Percentiles rank a stretch among this genome's conserved stretches.
Evolutionary conservation across 2,888 invertebrate species (phyloP).

Genomic region (Gandaritis pyraliata): DNA sequence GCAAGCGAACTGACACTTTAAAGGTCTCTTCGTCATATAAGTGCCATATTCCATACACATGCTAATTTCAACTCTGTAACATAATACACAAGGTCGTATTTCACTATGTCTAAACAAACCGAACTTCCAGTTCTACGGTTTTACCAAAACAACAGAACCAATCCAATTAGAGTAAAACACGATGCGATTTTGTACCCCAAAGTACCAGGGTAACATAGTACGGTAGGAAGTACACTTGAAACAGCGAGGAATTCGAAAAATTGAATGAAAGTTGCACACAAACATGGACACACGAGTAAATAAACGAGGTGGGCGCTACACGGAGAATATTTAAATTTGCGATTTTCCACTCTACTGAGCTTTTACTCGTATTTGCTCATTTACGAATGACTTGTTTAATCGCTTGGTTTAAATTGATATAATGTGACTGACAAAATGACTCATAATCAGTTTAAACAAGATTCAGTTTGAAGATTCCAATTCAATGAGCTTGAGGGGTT

Average conservation of each 20-base stretch:
- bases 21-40: conserved; percentile 20
- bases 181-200: conserved; percentile 47
- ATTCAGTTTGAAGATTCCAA: not conserved
- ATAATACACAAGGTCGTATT: conserved; percentile 13
- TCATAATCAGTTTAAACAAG: not conserved
- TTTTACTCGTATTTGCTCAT: conserved; percentile 46
- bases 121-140: conserved; percentile 24
- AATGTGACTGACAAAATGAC: conserved; percentile 7
- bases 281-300: conserved; percentile 40
- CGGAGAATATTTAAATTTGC: conserved; percentile 39
- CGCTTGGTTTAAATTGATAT: conserved; percentile 17
- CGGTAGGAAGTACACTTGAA: conserved; percentile 49
- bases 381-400: conserved; percentile 27
- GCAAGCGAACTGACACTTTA: conserved; percentile 20
- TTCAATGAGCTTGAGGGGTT: not conserved
- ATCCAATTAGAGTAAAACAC: conserved; percentile 51
- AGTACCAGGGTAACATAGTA: conserved; percentile 55
- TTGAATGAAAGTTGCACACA: conserved; percentile 56
- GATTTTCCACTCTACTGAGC: conserved; percentile 31
- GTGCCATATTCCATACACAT: conserved; percentile 2
- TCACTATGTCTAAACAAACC: conserved; percentile 9
- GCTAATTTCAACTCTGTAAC: conserved; percentile 22
- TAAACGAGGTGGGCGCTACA: conserved; percentile 1
- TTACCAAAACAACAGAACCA: conserved; percentile 41
- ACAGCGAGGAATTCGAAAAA: conserved; percentile 49